Percentiles rank a stretch among this genome's conserved stretches.
Conservation (phyloP, 2,113 vertebrate species). For the Lagopus leucura region DNA sequence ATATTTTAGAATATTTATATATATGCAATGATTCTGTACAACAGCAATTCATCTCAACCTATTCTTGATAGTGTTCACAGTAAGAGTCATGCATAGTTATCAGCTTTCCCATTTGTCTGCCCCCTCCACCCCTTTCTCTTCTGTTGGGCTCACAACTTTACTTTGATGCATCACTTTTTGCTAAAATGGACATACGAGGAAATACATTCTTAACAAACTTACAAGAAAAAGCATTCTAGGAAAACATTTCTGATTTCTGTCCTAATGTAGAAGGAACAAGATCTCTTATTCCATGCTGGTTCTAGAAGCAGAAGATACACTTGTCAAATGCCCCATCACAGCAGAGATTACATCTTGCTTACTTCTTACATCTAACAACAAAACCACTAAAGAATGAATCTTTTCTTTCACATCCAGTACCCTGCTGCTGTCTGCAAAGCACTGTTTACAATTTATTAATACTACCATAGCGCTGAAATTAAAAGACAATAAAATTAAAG, state of each 20-base stretch:
- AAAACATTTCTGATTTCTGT: not conserved
- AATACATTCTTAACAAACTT: not conserved
- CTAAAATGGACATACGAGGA: rapidly evolving
- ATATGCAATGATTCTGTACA: not conserved
- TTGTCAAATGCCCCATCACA: not conserved
- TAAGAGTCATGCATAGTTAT: not conserved
- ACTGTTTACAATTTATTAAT: not conserved
- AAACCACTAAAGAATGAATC: not conserved
- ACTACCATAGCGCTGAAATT: not conserved
- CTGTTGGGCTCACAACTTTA: not conserved
- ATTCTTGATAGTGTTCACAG: not conserved
- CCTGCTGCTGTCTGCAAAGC: not conserved
- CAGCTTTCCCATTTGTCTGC: not conserved
- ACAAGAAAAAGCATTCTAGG: not conserved
- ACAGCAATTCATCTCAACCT: not conserved
- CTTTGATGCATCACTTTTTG: not conserved
- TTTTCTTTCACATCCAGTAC: not conserved
- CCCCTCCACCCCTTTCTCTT: not conserved
- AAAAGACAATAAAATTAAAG: constrained; percentile 13
- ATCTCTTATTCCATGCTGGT: not conserved
- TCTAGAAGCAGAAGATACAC: not conserved
- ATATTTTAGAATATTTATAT: not conserved
- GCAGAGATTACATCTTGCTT: not conserved
- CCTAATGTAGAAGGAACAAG: not conserved
- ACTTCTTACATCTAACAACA: not conserved